These are phyloP conservation scores for Garra rufa DNA, from an alignment of 2,113 vertebrate species.

Conservation along the genomic window DNA sequence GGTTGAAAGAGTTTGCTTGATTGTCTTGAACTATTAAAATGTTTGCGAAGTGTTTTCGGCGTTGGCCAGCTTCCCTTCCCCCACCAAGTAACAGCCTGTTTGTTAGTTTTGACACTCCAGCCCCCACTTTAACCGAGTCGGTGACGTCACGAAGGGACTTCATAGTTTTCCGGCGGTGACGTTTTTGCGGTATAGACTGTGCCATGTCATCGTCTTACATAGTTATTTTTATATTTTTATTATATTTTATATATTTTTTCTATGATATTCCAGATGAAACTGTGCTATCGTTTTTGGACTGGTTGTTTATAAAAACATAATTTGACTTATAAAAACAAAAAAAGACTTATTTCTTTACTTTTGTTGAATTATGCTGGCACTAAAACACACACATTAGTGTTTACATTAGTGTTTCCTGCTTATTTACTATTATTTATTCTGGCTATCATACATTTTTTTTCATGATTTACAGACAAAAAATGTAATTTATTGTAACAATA, in stretches of 20 bases:
- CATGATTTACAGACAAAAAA: no score
- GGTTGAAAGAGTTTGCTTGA: background rate
- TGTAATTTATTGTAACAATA: no score
- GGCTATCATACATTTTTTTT: no score
- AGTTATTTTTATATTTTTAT: background rate
- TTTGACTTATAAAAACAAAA: no score
- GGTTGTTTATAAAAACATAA: background rate
- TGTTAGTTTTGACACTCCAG: conserved; percentile 58
- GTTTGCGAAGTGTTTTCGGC: background rate
- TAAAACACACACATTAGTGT: no score
- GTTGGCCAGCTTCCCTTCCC: conserved; percentile 22
- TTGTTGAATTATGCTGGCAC: no score
- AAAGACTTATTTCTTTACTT: no score
- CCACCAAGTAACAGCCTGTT: conserved; percentile 57
- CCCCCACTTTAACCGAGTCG: conserved; percentile 45
- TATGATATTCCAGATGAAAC: no score
- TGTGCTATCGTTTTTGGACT: background rate
- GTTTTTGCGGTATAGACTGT: background rate
- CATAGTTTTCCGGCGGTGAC: background rate
- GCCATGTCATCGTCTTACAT: background rate
- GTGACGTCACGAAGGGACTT: conserved; percentile 49
- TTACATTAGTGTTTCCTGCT: no score
- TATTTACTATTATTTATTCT: no score
- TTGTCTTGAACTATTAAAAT: background rate
- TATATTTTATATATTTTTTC: background rate